These are phyloP conservation scores for Isaurus tuberculatus DNA, from an alignment of 92 coral and sea anemone species.

Conservation along the genomic window DNA sequence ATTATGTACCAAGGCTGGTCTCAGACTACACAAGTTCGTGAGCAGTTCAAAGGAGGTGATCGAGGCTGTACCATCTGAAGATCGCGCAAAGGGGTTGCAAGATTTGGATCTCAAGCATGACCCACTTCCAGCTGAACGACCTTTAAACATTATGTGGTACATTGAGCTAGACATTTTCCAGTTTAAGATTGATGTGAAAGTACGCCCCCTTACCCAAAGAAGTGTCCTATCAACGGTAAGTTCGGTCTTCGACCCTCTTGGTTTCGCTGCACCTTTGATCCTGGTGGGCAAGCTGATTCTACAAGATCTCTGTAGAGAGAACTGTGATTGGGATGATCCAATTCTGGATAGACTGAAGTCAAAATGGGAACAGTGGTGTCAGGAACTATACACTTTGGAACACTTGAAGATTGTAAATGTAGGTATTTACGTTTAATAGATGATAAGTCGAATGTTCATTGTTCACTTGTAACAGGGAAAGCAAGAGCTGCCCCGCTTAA, in stretches of 20 bases:
- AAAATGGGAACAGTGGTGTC: conserved; percentile 55
- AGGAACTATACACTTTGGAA: conserved; percentile 26
- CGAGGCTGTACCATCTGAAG: too few relatives aligned
- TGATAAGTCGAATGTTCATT: conserved; percentile 50
- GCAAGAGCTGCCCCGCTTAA: conserved; percentile 67
- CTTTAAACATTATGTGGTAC: conserved; percentile 58
- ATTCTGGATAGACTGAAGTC: conserved; percentile 37
- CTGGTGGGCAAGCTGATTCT: conserved; percentile 58
- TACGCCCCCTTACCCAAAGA: conserved; percentile 55
- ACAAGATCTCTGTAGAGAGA: too few relatives aligned
- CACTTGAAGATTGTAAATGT: conserved; percentile 42
- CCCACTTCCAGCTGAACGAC: conserved; percentile 42
- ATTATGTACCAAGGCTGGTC: too few relatives aligned
- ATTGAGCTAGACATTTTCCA: conserved; percentile 55
- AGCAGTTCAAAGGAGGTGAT: too few relatives aligned
- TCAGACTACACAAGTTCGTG: too few relatives aligned
- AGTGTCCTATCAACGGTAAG: conserved; percentile 61
- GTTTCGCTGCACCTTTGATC: conserved; percentile 59
- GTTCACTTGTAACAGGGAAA: conserved; percentile 65
- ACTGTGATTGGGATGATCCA: conserved; percentile 59
- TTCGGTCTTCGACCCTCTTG: too few relatives aligned
- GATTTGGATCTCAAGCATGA: conserved; percentile 45
- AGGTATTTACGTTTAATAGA: conserved; percentile 61
- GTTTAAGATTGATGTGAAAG: conserved; percentile 59
- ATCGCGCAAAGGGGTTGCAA: too few relatives aligned